Percentiles rank a stretch among this genome's conserved stretches.
These are phyloP conservation scores for Pristionchus arcanus DNA, from an alignment of 2,888 invertebrate genomes.

Conservation along the genomic window DNA sequence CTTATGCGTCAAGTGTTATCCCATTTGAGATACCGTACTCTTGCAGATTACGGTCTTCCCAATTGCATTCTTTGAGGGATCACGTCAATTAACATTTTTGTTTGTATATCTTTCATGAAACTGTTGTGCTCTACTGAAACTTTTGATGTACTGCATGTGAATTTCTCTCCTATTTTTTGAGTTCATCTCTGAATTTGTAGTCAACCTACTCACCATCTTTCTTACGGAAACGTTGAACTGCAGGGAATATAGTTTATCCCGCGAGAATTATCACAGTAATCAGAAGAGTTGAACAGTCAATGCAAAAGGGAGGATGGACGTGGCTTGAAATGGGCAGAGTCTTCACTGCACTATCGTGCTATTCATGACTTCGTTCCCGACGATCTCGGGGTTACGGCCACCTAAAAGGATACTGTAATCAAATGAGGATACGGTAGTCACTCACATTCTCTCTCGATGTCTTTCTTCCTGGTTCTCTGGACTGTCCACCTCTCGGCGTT, in stretches of 20 bases:
- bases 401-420: background rate
- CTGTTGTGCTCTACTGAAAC: no score
- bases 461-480: background rate
- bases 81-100: no score
- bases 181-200: no score
- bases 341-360: background rate
- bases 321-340: background rate
- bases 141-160: no score
- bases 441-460: background rate
- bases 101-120: no score
- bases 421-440: background rate
- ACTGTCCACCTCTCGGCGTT: background rate
- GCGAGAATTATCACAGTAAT: slow-evolving; percentile 8
- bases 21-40: no score
- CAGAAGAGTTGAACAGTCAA: slow-evolving; percentile 1
- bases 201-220: no score
- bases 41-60: no score
- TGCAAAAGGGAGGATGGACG: background rate
- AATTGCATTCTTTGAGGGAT: no score
- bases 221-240: no score
- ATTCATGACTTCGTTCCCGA: background rate
- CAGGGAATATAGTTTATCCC: background rate
- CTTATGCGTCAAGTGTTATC: no score
- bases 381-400: background rate
- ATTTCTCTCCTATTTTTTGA: background rate